phyloP scores from a whole-genome alignment of 2,113 vertebrate genomes.

The Aspidoscelis tigris region DNA sequence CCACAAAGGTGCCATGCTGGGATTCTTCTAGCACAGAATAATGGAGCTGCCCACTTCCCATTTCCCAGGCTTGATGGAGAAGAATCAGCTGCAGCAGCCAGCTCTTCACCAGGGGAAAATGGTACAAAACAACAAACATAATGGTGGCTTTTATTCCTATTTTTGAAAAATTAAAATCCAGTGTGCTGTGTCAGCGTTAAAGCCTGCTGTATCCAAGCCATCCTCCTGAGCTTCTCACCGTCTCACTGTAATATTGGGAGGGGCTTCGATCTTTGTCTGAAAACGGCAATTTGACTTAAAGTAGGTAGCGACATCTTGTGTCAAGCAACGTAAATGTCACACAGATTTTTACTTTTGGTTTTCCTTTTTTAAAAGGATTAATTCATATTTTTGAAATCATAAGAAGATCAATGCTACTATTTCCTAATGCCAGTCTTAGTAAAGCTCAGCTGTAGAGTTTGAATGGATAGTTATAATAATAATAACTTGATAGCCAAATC shows the following conservation, averaged over 20 bases:
- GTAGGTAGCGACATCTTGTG: slow-evolving; percentile 35
- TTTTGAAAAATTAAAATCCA: neutral
- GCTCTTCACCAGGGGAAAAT: slow-evolving; percentile 21
- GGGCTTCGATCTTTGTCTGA: slow-evolving; percentile 20
- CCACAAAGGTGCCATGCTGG: slow-evolving; percentile 29
- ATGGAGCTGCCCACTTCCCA: slow-evolving; percentile 20
- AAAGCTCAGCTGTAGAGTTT: neutral
- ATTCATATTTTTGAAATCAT: neutral
- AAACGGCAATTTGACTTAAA: neutral
- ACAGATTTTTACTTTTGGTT: neutral
- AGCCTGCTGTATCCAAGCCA: slow-evolving; percentile 3
- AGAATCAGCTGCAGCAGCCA: slow-evolving; percentile 22
- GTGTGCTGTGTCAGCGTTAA: neutral
- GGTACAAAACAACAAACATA: slow-evolving; percentile 10
- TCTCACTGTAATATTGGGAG: slow-evolving; percentile 9
- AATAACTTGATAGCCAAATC: neutral
- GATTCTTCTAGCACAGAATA: slow-evolving; percentile 29
- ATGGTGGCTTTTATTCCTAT: neutral
- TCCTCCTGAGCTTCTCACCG: neutral
- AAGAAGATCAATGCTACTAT: neutral
- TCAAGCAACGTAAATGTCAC: neutral
- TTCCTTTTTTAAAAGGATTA: neutral
- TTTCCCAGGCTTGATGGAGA: neutral
- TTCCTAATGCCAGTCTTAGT: neutral
- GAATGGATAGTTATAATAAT: neutral